phyloP scores from a whole-genome alignment of 2,888 invertebrate genomes.

The Acleris cristana region DNA sequence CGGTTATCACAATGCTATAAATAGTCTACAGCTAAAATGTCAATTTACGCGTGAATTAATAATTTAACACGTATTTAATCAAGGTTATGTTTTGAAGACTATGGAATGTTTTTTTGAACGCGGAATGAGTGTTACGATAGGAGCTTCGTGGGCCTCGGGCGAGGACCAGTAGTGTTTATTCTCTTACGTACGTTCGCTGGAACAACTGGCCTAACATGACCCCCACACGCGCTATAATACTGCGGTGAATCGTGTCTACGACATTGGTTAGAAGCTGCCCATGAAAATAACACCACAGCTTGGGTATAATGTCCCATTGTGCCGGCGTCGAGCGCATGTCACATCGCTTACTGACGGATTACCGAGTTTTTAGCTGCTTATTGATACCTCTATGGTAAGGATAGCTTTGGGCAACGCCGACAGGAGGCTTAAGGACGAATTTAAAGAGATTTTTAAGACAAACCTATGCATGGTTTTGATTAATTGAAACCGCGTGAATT shows the following conservation, averaged over 20 bases:
- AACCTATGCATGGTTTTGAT: background rate
- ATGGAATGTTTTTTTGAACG: background rate
- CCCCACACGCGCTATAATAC: too few relatives aligned
- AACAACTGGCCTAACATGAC: too few relatives aligned
- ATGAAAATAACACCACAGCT: too few relatives aligned
- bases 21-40: conserved; percentile 13
- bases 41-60: conserved; percentile 19
- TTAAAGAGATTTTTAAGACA: conserved; percentile 7
- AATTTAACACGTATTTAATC: background rate
- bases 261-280: too few relatives aligned
- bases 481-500: too few relatives aligned
- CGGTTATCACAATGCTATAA: conserved; percentile 10
- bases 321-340: conserved; percentile 51
- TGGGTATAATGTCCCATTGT: conserved; percentile 59
- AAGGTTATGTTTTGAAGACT: conserved; percentile 6
- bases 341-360: conserved; percentile 72
- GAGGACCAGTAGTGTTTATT: conserved; percentile 1
- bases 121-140: background rate
- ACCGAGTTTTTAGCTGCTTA: conserved; percentile 69
- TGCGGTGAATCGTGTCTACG: too few relatives aligned
- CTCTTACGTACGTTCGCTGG: too few relatives aligned
- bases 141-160: conserved; percentile 4
- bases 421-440: conserved; percentile 29
- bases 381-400: conserved; percentile 57
- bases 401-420: conserved; percentile 53